phyloP scores from a whole-genome alignment of 2,797 vertebrate species.

The Potorous gilbertii region DNA sequence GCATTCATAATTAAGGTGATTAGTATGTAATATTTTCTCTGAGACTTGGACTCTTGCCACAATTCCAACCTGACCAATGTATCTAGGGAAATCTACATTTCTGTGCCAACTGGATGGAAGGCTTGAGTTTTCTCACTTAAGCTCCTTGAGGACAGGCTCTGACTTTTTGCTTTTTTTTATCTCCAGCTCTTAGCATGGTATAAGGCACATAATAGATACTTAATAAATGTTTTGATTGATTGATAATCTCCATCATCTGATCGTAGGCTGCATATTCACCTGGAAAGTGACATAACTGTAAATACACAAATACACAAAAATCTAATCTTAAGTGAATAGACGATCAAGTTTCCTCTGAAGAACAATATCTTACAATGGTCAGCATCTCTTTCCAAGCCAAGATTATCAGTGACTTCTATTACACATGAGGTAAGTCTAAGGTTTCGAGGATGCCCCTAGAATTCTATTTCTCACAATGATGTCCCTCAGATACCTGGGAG shows the following conservation, averaged over 20 bases:
- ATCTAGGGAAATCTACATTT: constrained; percentile 15
- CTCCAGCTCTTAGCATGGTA: not conserved
- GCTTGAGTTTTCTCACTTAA: not conserved
- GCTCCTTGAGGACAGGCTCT: not conserved
- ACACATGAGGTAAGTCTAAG: not conserved
- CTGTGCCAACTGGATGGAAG: not conserved
- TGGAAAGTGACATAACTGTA: not conserved
- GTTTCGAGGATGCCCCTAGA: not conserved
- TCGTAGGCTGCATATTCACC: not conserved
- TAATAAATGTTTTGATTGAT: not conserved
- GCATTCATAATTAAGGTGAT: constrained; percentile 24
- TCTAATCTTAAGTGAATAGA: not conserved
- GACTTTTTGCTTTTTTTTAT: not conserved
- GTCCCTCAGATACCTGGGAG: not conserved
- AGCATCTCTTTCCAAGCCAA: not conserved
- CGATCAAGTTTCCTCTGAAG: not conserved
- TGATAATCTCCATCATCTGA: not conserved
- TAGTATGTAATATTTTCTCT: constrained; percentile 41
- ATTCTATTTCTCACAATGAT: not conserved
- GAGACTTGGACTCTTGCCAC: constrained; percentile 10
- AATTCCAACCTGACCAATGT: constrained; percentile 36
- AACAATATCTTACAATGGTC: not conserved
- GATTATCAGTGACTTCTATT: not conserved
- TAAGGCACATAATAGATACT: not conserved
- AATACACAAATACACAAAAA: not conserved